phyloP scores from a whole-genome alignment of 2,113 vertebrate genomes.

The Phalacrocorax brasilianus region DNA sequence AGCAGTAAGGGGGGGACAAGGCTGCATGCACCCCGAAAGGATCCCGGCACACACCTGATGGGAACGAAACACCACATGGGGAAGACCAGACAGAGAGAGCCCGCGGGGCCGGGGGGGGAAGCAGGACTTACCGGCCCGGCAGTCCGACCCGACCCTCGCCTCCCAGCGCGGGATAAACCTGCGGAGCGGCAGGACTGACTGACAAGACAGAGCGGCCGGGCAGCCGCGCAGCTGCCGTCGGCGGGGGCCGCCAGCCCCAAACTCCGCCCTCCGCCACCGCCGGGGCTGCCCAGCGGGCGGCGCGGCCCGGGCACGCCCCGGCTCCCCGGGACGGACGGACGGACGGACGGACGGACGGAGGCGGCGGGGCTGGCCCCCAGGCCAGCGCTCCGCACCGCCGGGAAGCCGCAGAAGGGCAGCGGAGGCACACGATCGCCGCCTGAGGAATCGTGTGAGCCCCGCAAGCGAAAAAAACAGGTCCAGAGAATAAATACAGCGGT shows the following conservation, averaged over 20 bases:
- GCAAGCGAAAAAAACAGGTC: too few species aligned
- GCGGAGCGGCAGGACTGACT: neutral
- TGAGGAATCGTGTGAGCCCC: too few species aligned
- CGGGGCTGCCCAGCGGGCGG: neutral
- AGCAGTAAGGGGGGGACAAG: too few species aligned
- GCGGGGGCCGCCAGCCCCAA: neutral
- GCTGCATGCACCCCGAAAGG: neutral
- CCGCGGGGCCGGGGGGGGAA: neutral
- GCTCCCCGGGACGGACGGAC: too few species aligned
- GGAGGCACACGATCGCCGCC: too few species aligned
- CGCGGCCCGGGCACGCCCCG: too few species aligned
- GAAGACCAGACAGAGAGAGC: rapidly evolving
- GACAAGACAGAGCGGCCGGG: neutral
- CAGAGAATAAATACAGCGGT: too few species aligned
- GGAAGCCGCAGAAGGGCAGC: too few species aligned
- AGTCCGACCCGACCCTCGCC: neutral
- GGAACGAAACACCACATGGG: neutral
- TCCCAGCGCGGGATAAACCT: neutral
- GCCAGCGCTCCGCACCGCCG: too few species aligned
- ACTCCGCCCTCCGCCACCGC: neutral
- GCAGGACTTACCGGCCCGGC: neutral
- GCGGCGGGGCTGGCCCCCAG: too few species aligned
- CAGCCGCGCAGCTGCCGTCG: neutral
- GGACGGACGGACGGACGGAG: too few species aligned
- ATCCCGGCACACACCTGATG: neutral